phyloP scores from a whole-genome alignment of 2,113 vertebrate genomes.

The Halichoerus grypus region DNA sequence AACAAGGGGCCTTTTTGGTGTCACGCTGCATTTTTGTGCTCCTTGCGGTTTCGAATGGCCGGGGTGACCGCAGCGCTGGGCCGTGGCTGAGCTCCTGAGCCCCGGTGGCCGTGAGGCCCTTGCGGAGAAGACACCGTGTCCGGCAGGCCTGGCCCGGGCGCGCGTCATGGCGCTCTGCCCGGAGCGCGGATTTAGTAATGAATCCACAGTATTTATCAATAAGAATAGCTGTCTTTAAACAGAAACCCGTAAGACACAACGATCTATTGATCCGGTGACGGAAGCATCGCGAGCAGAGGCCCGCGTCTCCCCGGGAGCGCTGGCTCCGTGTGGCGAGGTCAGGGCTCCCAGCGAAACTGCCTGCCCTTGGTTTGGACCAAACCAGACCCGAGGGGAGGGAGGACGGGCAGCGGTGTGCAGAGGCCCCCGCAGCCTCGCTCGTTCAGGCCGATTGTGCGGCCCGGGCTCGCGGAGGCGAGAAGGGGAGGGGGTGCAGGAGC shows the following conservation, averaged over 20 bases:
- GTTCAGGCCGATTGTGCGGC: no score
- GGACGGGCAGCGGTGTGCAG: no score
- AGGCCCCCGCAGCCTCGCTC: not conserved
- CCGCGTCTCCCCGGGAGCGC: not conserved
- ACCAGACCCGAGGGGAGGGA: no score
- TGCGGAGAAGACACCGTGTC: not conserved
- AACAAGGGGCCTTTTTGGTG: not conserved
- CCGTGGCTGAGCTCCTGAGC: not conserved
- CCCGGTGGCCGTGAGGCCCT: not conserved
- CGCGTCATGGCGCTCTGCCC: not conserved
- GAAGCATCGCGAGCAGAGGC: not conserved
- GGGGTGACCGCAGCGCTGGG: accelerated
- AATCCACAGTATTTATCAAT: not conserved
- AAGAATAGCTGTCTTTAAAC: not conserved
- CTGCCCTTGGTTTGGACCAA: no score
- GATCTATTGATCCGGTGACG: not conserved
- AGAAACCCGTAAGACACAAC: not conserved
- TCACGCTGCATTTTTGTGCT: not conserved
- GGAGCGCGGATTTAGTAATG: not conserved
- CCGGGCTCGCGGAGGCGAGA: no score
- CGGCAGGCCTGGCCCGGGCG: accelerated
- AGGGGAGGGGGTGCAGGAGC: not conserved
- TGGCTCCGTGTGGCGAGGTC: no score
- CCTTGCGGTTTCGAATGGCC: not conserved
- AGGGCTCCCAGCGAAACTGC: accelerated